Evolutionary conservation across 2,113 vertebrate species (phyloP).

Genomic region (Phalacrocorax brasilianus): DNA sequence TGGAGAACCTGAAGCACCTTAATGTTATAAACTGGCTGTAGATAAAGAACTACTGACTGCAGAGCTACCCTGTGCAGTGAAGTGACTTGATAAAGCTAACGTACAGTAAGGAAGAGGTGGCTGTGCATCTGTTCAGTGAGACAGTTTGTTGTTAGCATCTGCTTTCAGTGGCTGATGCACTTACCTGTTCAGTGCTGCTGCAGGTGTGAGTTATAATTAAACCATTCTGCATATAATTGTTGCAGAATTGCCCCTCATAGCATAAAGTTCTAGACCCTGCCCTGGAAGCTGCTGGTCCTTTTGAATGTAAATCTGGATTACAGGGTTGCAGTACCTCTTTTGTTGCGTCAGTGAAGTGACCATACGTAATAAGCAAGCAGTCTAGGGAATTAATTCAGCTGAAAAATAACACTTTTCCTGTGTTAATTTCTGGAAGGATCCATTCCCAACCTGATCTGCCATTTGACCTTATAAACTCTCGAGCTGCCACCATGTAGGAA

Average conservation of each 20-base stretch:
- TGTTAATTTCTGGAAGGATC: not conserved
- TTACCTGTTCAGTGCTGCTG: not conserved
- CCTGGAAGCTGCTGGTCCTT: not conserved
- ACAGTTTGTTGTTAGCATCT: not conserved
- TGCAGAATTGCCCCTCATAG: not conserved
- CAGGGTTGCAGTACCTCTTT: not conserved
- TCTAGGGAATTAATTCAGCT: not conserved
- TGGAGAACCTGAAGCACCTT: not conserved
- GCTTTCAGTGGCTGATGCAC: not conserved
- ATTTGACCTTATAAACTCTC: not conserved
- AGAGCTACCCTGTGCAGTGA: not conserved
- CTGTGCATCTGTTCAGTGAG: not conserved
- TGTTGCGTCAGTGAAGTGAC: not conserved
- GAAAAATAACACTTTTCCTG: not conserved
- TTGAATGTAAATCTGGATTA: not conserved
- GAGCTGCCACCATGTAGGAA: not conserved
- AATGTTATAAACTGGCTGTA: not conserved
- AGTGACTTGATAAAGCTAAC: not conserved
- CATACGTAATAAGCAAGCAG: not conserved
- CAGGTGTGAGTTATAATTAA: not conserved
- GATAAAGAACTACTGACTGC: not conserved
- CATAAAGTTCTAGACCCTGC: not conserved
- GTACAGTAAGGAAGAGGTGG: not conserved
- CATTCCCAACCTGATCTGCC: not conserved
- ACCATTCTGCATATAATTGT: too few relatives aligned